Conservation (phyloP, 2,113 vertebrate species). For the Paradisaea rubra region DNA sequence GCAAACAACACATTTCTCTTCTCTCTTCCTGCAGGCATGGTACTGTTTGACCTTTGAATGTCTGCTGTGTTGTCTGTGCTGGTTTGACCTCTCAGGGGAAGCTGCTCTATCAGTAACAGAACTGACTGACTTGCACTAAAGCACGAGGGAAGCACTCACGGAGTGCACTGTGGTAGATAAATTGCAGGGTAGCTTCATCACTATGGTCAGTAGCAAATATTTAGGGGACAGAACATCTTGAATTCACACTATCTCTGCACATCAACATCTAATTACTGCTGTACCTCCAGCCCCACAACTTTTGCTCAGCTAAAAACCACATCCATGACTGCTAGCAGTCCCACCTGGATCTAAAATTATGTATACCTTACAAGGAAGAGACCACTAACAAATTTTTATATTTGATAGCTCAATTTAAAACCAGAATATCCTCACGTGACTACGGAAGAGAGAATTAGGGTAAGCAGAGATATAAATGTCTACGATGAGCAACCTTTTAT, state of each 20-base stretch:
- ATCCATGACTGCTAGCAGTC: not conserved
- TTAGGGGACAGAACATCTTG: not conserved
- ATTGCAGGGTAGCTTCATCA: not conserved
- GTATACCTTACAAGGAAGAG: not conserved
- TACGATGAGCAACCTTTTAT: not conserved
- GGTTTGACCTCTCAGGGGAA: not conserved
- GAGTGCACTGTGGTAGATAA: not conserved
- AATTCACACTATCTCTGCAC: not conserved
- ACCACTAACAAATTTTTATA: not conserved
- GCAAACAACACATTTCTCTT: not conserved
- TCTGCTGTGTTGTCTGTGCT: not conserved
- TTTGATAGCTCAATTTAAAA: not conserved
- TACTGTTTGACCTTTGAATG: not conserved
- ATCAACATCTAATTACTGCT: not conserved
- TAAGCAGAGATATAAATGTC: slow-evolving; percentile 6
- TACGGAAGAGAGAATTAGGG: not conserved
- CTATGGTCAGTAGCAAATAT: not conserved
- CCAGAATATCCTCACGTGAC: not conserved
- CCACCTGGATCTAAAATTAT: not conserved
- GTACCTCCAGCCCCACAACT: not conserved
- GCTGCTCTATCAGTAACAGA: not conserved
- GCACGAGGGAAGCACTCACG: not conserved
- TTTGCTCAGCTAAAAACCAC: not conserved
- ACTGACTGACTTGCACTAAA: not conserved
- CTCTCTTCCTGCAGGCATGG: not conserved